Base-by-base conservation (phyloP, 1,140 invertebrate genomes). In the Drosophila cardini region DNA sequence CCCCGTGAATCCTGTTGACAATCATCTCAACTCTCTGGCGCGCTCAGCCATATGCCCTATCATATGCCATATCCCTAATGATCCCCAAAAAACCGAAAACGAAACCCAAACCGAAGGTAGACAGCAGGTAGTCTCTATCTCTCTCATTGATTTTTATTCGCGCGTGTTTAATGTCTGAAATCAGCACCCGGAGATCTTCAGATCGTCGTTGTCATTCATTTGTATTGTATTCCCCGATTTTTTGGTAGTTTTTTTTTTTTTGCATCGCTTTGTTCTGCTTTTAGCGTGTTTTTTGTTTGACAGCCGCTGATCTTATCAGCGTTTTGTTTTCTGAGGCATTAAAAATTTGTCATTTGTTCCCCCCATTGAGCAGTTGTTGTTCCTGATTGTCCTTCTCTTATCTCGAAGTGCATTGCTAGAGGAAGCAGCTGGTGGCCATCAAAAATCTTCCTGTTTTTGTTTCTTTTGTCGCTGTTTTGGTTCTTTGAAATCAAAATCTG, bases 311-410 rank as follows among this genome's bases (percentile, higher is more conserved):
- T 87, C 84, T 87, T 87, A 87, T 87, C 84, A 87, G 21, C 63
- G 77, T 89, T 84, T 89, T 87, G 84, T 89, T 84, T 89, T 70
- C 58, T 83, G 80, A 89, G 76, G 84, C 83, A 89, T 87, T 89
- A 89, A 84, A 87, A 87, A 87, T 87, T 87, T 87, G 84, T 87
- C 84, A 87, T 87, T 87, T 89, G 63, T 72, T 72, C 71, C 60
- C 58, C 43, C 34, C 52, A 64, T 48, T 58, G 50, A 40, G 32
- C 21, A 13, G 21, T 50, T 32, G 48, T 68, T 48, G 46, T 57
- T 57, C 55, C 26, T 43, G 13, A 2, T 9, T 48, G 48, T 67
- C 43, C 52, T 62, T 60, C 26, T 21, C 8, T n/a, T 8, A 30
- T 9, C 9, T 38, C 13, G 11, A 52, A 34, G 16, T 62, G 42